Evolutionary conservation across 2,113 vertebrate genomes (phyloP).

Genomic region (Redunca redunca): DNA sequence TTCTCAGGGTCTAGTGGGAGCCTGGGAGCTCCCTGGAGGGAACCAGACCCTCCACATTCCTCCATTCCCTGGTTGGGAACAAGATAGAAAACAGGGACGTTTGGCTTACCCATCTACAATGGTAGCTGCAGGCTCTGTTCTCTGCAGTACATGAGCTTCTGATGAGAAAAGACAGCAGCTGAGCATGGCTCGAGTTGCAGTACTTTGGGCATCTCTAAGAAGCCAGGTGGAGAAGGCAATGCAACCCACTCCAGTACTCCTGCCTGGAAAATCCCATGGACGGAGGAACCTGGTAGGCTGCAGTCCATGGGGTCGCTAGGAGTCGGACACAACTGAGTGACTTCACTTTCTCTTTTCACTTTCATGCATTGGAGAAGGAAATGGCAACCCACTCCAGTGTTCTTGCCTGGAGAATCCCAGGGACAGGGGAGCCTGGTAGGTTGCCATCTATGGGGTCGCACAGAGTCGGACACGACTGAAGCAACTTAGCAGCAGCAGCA

Average conservation of each 20-base stretch:
- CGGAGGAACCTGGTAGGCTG: too few species aligned
- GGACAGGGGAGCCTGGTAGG: too few species aligned
- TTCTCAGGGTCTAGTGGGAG: not conserved
- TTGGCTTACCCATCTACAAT: not conserved
- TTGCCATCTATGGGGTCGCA: rapidly evolving
- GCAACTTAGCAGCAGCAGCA: too few species aligned
- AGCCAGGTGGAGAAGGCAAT: not conserved
- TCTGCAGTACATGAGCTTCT: not conserved
- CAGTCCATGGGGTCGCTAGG: too few species aligned
- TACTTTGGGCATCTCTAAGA: not conserved
- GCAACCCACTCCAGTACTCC: too few species aligned
- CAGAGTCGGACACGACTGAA: too few species aligned
- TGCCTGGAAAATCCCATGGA: too few species aligned
- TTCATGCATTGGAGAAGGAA: too few species aligned
- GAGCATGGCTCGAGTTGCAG: not conserved
- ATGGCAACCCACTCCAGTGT: too few species aligned
- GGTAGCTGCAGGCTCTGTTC: not conserved
- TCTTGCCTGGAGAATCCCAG: too few species aligned
- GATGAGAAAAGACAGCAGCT: rapidly evolving
- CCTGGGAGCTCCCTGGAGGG: not conserved
- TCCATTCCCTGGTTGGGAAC: not conserved
- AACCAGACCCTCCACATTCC: not conserved
- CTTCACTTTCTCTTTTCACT: too few species aligned
- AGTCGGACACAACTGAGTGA: rapidly evolving
- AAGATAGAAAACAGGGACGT: not conserved